These are phyloP conservation scores for Caenorhabditis wallacei DNA, from an alignment of 2,888 invertebrate species.

Conservation along the genomic window DNA sequence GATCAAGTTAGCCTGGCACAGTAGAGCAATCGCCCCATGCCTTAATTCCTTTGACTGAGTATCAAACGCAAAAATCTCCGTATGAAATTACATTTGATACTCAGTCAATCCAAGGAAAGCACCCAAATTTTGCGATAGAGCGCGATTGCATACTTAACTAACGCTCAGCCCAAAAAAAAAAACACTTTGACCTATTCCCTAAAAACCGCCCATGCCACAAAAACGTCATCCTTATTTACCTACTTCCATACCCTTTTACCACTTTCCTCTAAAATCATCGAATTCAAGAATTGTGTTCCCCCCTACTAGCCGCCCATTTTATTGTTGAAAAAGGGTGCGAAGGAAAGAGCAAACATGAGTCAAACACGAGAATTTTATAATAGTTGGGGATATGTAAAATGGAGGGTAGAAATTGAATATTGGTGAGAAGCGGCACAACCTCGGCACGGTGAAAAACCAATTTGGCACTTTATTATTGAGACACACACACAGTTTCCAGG, in stretches of 20 bases:
- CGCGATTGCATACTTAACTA: too few relatives aligned
- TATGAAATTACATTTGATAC: too few relatives aligned
- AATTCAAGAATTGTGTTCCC: constrained; percentile 9
- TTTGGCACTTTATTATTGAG: constrained; percentile 56
- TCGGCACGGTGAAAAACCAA: too few relatives aligned
- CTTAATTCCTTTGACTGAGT: too few relatives aligned
- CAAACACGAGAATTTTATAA: not conserved
- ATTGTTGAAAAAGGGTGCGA: constrained; percentile 1
- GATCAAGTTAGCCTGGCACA: not conserved
- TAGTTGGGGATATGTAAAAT: not conserved
- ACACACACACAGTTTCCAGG: constrained; percentile 1
- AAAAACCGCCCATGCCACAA: constrained; percentile 8
- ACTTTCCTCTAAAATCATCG: not conserved
- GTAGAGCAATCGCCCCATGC: too few relatives aligned
- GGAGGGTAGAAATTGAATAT: not conserved
- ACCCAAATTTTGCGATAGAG: too few relatives aligned
- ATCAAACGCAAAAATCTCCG: too few relatives aligned
- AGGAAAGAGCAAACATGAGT: constrained; percentile 14
- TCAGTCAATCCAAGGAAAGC: too few relatives aligned
- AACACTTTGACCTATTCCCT: too few relatives aligned
- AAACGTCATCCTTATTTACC: constrained; percentile 14
- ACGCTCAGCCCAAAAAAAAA: too few relatives aligned
- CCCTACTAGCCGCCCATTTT: not conserved
- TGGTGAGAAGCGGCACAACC: not conserved
- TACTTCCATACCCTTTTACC: not conserved